A percentile compares a stretch with the other conserved stretches of the same genome.
phyloP scores from a whole-genome alignment of 2,113 vertebrate species.

The Lamprologus ornatipinnis region DNA sequence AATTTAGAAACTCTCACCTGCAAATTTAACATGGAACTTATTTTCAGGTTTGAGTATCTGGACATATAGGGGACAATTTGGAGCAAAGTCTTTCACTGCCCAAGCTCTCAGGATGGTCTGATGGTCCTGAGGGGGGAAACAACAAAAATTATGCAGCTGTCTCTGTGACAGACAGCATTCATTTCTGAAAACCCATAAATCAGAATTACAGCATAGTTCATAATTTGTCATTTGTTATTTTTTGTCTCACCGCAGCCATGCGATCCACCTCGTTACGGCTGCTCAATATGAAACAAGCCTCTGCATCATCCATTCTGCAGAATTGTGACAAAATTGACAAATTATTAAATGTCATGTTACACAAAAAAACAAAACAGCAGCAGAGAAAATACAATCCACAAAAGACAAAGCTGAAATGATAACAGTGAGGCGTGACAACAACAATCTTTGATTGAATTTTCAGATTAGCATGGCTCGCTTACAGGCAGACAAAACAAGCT shows the following conservation, averaged over 20 bases:
- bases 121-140: conserved; percentile 79
- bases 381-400: background rate
- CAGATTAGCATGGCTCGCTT: background rate
- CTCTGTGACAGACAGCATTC: background rate
- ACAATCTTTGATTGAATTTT: background rate
- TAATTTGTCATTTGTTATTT: background rate
- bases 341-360: background rate
- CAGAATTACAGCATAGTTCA: background rate
- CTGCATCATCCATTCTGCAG: conserved; percentile 91
- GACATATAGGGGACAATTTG: conserved; percentile 92
- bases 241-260: conserved; percentile 85
- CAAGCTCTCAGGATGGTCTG: conserved; percentile 96
- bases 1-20: conserved; percentile 73
- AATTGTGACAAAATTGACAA: background rate
- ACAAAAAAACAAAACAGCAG: background rate
- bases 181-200: background rate
- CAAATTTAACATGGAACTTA: conserved; percentile 98
- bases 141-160: background rate
- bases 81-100: conserved; percentile 97
- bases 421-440: background rate
- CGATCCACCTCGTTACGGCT: conserved; percentile 93
- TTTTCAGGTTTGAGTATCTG: conserved; percentile 97
- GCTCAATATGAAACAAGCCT: conserved; percentile 95
- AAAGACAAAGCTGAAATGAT: background rate
- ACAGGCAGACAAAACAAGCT: background rate